A percentile compares a stretch with the other conserved stretches of the same genome.
Conservation (phyloP, 2,797 vertebrate species). For the Karalla daura region DNA sequence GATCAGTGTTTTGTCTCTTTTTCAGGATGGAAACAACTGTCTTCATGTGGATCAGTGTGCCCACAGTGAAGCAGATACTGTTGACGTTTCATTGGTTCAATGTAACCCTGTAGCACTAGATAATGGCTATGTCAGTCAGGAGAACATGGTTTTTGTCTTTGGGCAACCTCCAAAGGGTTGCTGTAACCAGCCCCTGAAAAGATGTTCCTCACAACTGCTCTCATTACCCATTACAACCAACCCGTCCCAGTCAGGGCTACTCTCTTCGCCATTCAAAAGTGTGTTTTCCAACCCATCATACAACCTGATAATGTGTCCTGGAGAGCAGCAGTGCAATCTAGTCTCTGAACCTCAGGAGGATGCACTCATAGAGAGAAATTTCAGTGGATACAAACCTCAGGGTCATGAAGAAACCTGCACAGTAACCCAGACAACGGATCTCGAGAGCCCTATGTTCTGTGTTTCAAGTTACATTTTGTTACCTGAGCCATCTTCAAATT, state of each 20-base stretch:
- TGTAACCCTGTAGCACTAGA: neutral
- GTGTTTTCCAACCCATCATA: conserved; percentile 45
- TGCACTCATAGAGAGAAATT: neutral
- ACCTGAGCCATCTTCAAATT: conserved; percentile 1
- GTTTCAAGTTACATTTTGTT: conserved; percentile 37
- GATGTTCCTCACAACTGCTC: neutral
- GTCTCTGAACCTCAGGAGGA: neutral
- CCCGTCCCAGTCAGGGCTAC: neutral
- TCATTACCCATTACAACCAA: neutral
- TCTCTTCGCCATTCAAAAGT: neutral
- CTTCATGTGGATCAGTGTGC: conserved; percentile 69
- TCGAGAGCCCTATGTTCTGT: conserved; percentile 20
- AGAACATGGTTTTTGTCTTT: neutral
- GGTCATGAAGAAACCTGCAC: neutral
- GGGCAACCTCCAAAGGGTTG: neutral
- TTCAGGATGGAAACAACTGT: conserved; percentile 23
- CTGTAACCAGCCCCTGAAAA: conserved; percentile 14
- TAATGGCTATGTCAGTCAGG: neutral
- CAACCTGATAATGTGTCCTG: neutral
- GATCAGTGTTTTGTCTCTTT: conserved; percentile 6
- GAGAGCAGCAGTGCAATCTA: conserved; percentile 71
- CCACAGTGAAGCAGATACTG: conserved; percentile 77
- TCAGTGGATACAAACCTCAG: conserved; percentile 39
- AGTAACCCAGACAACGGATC: neutral
- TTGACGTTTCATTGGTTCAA: conserved; percentile 57